Evolutionary conservation across 2,888 invertebrate species (phyloP).

Genomic region (Merodon equestris): DNA sequence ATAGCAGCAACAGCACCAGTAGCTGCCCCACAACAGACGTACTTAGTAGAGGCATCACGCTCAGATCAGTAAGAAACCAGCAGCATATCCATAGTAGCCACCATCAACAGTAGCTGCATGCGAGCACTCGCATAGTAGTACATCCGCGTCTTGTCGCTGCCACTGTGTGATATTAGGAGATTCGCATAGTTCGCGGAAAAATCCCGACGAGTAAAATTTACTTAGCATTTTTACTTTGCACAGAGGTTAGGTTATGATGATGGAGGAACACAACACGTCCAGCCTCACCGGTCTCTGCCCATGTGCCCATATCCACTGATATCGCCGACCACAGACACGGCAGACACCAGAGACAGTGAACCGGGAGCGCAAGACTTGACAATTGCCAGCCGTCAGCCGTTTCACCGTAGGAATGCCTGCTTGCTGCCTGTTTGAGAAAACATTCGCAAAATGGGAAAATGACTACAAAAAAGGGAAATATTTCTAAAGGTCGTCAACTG

Average conservation of each 20-base stretch:
- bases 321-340: not conserved
- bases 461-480: constrained; percentile 67
- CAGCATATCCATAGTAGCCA: constrained; percentile 26
- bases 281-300: constrained; percentile 57
- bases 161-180: constrained; percentile 63
- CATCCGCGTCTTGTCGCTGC: constrained; percentile 56
- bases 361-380: constrained; percentile 21
- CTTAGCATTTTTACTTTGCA: constrained; percentile 27
- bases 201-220: constrained; percentile 45
- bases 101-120: constrained; percentile 38
- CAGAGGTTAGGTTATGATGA: constrained; percentile 42
- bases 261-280: constrained; percentile 38
- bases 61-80: constrained; percentile 28
- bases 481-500: constrained; percentile 68
- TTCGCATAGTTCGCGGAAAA: constrained; percentile 65
- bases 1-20: constrained; percentile 30
- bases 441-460: constrained; percentile 57
- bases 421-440: constrained; percentile 55
- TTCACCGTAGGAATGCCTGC: constrained; percentile 62
- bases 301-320: constrained; percentile 44
- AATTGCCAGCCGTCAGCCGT: constrained; percentile 56
- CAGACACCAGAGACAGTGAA: not conserved
- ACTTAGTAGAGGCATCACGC: too few relatives aligned
- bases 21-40: constrained; percentile 35
- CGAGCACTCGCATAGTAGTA: constrained; percentile 31